Percentiles rank a stretch among this genome's conserved stretches.
Evolutionary conservation across 2,113 vertebrate genomes (phyloP).

Genomic region (Pipa parva): DNA sequence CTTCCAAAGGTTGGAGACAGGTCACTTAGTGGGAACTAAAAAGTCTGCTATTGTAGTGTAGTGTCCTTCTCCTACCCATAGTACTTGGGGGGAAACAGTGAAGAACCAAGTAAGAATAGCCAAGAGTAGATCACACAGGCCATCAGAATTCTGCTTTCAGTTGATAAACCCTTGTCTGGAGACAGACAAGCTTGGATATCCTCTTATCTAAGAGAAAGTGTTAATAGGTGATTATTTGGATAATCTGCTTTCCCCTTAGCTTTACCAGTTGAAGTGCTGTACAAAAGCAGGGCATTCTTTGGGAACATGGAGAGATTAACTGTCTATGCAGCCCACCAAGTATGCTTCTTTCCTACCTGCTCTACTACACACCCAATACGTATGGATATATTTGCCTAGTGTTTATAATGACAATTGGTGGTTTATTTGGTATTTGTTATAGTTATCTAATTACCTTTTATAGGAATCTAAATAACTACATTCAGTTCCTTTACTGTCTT

Average conservation of each 20-base stretch:
- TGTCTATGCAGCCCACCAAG: background rate
- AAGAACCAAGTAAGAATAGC: constrained; percentile 24
- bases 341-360: background rate
- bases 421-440: too few relatives aligned
- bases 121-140: constrained; percentile 36
- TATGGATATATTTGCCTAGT: too few relatives aligned
- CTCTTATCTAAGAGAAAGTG: constrained; percentile 47
- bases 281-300: constrained; percentile 17
- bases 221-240: constrained; percentile 47
- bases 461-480: too few relatives aligned
- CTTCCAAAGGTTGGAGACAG: constrained; percentile 38
- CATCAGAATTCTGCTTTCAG: constrained; percentile 3
- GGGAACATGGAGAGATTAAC: background rate
- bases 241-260: constrained; percentile 23
- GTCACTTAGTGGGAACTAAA: constrained; percentile 38
- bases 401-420: too few relatives aligned
- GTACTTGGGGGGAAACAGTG: background rate
- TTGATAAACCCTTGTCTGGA: constrained; percentile 31
- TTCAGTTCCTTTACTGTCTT: too few relatives aligned
- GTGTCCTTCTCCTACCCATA: background rate
- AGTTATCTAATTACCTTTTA: too few relatives aligned
- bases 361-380: too few relatives aligned
- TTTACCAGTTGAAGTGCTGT: constrained; percentile 20
- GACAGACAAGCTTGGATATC: constrained; percentile 24
- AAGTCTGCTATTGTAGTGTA: constrained; percentile 30